These are phyloP conservation scores for Scolopax rusticola DNA, from an alignment of 2,797 vertebrate genomes.

Conservation along the genomic window DNA sequence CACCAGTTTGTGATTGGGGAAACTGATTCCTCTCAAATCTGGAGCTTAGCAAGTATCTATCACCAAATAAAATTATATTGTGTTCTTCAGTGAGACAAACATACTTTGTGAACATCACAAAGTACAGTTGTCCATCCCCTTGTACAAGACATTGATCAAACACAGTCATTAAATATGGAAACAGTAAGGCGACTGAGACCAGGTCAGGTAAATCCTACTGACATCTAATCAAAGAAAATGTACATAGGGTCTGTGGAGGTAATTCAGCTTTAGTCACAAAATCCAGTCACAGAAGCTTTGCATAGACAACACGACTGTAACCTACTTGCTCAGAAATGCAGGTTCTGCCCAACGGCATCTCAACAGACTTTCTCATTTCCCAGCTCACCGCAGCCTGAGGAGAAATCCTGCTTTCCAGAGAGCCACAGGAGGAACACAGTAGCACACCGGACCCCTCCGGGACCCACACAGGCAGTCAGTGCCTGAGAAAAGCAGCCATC, in stretches of 20 bases:
- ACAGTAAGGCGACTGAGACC: neutral
- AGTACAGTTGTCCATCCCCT: neutral
- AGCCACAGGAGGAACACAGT: rapidly evolving
- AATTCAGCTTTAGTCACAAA: neutral
- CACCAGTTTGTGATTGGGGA: neutral
- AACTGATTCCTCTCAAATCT: neutral
- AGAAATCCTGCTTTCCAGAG: neutral
- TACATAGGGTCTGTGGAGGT: neutral
- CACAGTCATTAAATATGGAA: neutral
- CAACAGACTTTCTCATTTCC: neutral
- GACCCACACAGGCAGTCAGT: rapidly evolving
- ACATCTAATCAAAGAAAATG: rapidly evolving
- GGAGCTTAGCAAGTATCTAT: neutral
- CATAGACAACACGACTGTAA: rapidly evolving
- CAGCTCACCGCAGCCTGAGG: neutral
- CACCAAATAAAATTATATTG: neutral
- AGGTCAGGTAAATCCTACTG: neutral
- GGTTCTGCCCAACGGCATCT: neutral
- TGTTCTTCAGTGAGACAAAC: neutral
- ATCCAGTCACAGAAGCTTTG: neutral
- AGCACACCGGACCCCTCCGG: neutral
- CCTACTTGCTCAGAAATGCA: neutral
- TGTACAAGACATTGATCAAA: neutral
- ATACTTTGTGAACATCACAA: rapidly evolving
- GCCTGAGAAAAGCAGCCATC: neutral